These are phyloP conservation scores for Temnothorax rugatulus DNA, from an alignment of 2,888 invertebrate genomes.

Conservation along the genomic window DNA sequence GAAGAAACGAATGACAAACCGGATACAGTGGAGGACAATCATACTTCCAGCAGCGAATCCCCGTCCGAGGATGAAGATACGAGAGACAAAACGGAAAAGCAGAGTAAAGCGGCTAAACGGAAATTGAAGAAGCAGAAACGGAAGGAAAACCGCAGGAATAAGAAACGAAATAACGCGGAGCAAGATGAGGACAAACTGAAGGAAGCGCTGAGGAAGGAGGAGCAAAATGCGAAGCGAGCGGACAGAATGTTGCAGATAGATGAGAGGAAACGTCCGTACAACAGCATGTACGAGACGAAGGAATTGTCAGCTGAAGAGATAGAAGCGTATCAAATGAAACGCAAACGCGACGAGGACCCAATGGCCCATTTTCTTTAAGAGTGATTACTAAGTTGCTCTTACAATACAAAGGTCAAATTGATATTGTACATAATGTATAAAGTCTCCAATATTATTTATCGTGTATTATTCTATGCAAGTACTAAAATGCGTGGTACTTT, in stretches of 20 bases:
- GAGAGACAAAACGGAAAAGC: slow-evolving; percentile 62
- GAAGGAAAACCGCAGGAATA: slow-evolving; percentile 83
- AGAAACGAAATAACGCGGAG: slow-evolving; percentile 81
- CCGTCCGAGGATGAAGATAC: slow-evolving; percentile 71
- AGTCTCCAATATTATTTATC: not conserved
- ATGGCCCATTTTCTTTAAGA: slow-evolving; percentile 92
- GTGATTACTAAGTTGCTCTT: slow-evolving; percentile 33
- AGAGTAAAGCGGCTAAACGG: slow-evolving; percentile 71
- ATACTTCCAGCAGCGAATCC: slow-evolving; percentile 59
- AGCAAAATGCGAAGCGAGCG: slow-evolving; percentile 88
- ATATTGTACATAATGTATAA: not conserved
- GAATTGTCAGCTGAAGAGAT: slow-evolving; percentile 96
- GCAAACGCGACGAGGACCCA: slow-evolving; percentile 95
- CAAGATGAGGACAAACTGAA: slow-evolving; percentile 87
- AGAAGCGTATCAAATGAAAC: slow-evolving; percentile 96
- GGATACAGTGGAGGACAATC: slow-evolving; percentile 61
- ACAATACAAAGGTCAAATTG: not conserved
- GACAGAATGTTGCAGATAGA: slow-evolving; percentile 91
- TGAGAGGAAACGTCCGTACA: slow-evolving; percentile 97
- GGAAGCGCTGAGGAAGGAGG: slow-evolving; percentile 90
- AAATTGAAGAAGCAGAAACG: slow-evolving; percentile 78
- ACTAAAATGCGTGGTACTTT: not conserved
- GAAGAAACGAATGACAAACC: slow-evolving; percentile 76
- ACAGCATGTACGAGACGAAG: slow-evolving; percentile 94
- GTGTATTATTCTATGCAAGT: not conserved